Percentiles rank a stretch among this genome's conserved stretches.
These are phyloP conservation scores for Physella acuta DNA, from an alignment of 1,140 invertebrate genomes.

Conservation along the genomic window DNA sequence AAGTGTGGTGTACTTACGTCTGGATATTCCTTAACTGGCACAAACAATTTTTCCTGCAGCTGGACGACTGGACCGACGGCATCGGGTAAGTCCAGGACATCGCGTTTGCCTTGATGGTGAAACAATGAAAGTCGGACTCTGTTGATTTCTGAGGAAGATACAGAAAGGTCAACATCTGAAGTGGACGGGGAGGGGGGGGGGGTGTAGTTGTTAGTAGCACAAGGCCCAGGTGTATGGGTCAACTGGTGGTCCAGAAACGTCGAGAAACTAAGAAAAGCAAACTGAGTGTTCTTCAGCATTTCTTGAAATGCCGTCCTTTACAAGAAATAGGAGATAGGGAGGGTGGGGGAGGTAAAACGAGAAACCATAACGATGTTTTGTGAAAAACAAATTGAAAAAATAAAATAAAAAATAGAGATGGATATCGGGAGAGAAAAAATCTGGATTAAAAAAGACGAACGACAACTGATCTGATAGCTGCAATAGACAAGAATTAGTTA, in stretches of 20 bases:
- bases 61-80: slow-evolving; percentile 86
- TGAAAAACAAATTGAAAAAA: too few species aligned
- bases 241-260: too few species aligned
- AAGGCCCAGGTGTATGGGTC: too few species aligned
- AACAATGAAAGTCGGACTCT: slow-evolving; percentile 95
- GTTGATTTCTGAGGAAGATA: slow-evolving; percentile 86
- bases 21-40: slow-evolving; percentile 98
- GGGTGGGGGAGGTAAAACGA: not conserved
- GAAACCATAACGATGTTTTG: too few species aligned
- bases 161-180: not conserved
- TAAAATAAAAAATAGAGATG: too few species aligned
- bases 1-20: slow-evolving; percentile 78
- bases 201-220: too few species aligned
- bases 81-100: slow-evolving; percentile 90
- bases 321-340: not conserved
- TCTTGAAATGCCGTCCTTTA: not conserved
- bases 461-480: too few species aligned
- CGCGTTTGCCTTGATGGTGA: slow-evolving; percentile 80
- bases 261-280: too few species aligned
- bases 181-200: not conserved
- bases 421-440: too few species aligned
- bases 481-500: too few species aligned
- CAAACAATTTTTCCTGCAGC: slow-evolving; percentile 98
- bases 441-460: too few species aligned
- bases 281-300: not conserved